Percentiles rank a stretch among this genome's conserved stretches.
phyloP scores from a whole-genome alignment of 2,113 vertebrate species.

The Chionomys nivalis region DNA sequence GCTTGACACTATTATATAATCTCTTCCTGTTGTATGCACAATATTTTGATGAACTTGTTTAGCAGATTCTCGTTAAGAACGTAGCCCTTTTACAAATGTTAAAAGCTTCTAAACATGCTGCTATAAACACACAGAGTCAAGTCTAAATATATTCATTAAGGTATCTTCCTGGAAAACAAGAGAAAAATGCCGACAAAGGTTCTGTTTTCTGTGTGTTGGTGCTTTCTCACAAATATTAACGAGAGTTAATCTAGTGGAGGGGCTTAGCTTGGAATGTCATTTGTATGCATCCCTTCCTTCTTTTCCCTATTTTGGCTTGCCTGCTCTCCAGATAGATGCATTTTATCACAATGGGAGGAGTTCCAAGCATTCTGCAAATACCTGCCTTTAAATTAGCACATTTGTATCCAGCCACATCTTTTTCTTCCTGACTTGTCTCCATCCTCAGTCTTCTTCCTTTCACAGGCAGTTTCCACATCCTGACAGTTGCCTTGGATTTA shows the following conservation, averaged over 20 bases:
- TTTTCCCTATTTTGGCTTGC: not conserved
- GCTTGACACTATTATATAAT: slow-evolving; percentile 36
- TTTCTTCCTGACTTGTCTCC: not conserved
- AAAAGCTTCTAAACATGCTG: slow-evolving; percentile 25
- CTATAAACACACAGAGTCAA: not conserved
- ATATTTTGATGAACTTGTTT: slow-evolving; percentile 65
- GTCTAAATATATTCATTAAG: slow-evolving; percentile 39
- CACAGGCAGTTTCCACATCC: not conserved
- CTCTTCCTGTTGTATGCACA: slow-evolving; percentile 47
- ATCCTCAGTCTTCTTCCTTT: not conserved
- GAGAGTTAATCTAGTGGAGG: not conserved
- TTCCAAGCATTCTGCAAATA: not conserved
- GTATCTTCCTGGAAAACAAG: slow-evolving; percentile 16
- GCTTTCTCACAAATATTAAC: slow-evolving; percentile 14
- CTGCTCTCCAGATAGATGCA: not conserved
- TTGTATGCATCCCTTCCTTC: fast-evolving
- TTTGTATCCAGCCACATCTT: not conserved
- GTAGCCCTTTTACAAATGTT: slow-evolving; percentile 40
- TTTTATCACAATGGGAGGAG: not conserved
- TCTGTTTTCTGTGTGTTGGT: not conserved
- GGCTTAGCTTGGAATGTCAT: not conserved
- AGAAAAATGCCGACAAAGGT: not conserved
- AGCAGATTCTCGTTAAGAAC: slow-evolving; percentile 54
- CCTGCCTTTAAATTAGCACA: not conserved
- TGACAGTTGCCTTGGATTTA: not conserved